Percentiles rank a stretch among this genome's conserved stretches.
These are phyloP conservation scores for Arge pagana DNA, from an alignment of 2,888 invertebrate genomes.

Conservation along the genomic window DNA sequence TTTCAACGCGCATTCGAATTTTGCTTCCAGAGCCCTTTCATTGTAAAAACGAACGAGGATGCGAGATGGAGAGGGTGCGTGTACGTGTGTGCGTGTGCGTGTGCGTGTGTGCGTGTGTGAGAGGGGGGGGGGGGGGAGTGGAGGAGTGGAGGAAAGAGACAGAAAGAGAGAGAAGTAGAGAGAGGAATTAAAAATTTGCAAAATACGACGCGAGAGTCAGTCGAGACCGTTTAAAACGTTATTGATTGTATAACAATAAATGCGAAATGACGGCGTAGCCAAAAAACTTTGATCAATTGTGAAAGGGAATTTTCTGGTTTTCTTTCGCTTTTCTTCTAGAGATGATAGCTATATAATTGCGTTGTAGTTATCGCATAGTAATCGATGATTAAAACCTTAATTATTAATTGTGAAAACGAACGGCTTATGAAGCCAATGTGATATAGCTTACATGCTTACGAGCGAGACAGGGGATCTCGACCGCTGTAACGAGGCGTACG, in stretches of 20 bases:
- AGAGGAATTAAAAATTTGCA: too few species aligned
- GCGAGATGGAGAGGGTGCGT: too few species aligned
- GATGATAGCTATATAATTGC: constrained; percentile 27
- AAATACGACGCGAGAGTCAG: too few species aligned
- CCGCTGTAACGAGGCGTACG: constrained; percentile 16
- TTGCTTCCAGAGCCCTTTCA: constrained; percentile 13
- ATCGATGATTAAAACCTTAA: constrained; percentile 29
- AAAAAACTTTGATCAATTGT: constrained; percentile 18
- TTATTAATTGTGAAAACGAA: constrained; percentile 44
- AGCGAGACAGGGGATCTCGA: constrained; percentile 32
- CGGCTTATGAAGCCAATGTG: constrained; percentile 58
- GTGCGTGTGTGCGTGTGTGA: constrained; percentile 32
- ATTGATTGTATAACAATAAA: constrained; percentile 24
- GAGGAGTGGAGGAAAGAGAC: too few species aligned
- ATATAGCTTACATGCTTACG: constrained; percentile 57
- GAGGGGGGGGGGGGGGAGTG: constrained; percentile 31
- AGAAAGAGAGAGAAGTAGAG: too few species aligned
- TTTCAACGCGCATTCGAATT: not conserved
- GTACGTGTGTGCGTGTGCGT: constrained; percentile 35
- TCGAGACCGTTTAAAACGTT: constrained; percentile 55
- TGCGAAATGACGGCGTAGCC: not conserved
- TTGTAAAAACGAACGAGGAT: constrained; percentile 30
- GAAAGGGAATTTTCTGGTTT: constrained; percentile 13
- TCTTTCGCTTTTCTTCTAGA: constrained; percentile 20
- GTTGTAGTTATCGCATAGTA: constrained; percentile 26